Evolutionary conservation across 1,140 invertebrate species (phyloP).

Genomic region (Drosophila elegans): DNA sequence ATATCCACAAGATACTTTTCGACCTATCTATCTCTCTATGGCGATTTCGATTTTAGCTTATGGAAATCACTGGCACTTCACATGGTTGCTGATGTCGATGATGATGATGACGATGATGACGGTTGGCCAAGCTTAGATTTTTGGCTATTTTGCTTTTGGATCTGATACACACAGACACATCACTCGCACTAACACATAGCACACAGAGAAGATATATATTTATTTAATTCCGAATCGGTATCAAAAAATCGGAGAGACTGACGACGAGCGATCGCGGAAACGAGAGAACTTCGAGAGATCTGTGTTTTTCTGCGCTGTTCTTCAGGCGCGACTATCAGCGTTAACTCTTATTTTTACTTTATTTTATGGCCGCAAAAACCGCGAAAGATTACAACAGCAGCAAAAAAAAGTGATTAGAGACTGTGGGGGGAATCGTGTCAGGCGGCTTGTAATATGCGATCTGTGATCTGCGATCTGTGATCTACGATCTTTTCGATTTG

Average conservation of each 20-base stretch:
- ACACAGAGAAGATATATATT: conserved; percentile 35
- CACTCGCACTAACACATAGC: conserved; percentile 5
- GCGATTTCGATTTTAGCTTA: conserved; percentile 30
- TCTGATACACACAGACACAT: conserved; percentile 30
- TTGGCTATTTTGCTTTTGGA: conserved; percentile 42
- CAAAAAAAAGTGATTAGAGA: conserved; percentile 34
- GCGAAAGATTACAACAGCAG: conserved; percentile 59
- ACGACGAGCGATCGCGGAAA: conserved; percentile 62
- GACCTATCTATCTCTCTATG: conserved; percentile 6
- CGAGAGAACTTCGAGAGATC: conserved; percentile 46
- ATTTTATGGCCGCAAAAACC: conserved; percentile 50
- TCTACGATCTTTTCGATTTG: conserved; percentile 52
- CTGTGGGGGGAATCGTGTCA: conserved; percentile 5
- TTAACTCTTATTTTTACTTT: conserved; percentile 38
- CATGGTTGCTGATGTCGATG: conserved; percentile 26
- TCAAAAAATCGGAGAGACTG: conserved; percentile 35
- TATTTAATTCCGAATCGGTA: conserved; percentile 58
- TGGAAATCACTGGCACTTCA: conserved; percentile 56
- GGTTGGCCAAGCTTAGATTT: conserved; percentile 31
- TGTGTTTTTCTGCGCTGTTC: conserved; percentile 60
- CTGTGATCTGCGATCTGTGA: conserved; percentile 9
- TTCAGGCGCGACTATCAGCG: conserved; percentile 51
- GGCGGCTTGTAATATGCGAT: conserved; percentile 20
- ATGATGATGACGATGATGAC: background rate
- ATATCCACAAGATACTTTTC: conserved; percentile 35